Evolutionary conservation across 2,888 invertebrate genomes (phyloP), one percentile per base, ranked within the genome.

Genomic region (Tricholauxania praeusta): DNA sequence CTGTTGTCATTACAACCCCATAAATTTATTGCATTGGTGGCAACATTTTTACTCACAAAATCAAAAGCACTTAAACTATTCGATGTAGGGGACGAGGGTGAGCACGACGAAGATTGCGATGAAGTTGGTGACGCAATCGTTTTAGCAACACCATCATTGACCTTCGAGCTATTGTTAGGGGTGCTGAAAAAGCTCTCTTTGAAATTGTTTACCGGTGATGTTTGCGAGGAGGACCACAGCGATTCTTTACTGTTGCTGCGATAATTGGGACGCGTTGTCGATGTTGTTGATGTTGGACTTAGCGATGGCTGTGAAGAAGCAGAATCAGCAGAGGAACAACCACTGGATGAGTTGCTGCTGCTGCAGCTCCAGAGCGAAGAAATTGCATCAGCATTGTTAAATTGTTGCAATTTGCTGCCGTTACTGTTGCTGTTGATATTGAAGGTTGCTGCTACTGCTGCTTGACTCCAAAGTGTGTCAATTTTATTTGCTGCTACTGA

Each of bases 181-280:
- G 72, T 22, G 28, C 62, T 63, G 73, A 80, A 81, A 79, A 79
- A 81, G 76, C 77, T 82, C 77, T 84, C 83, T 79, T 81, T 82
- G 80, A 81, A 81, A 80, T 82, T 80, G 80, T 82, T 80, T 72
- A 80, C 83, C 75, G 87, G 86, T 74, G 87, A 86, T 48, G 83
- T 83, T 78, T 86, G 86, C 69, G 82, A 80, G 69, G 82, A 82
- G 17, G 85, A 81, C 86, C 87, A 87, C 47, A 87, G 81, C 74
- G 85, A 82, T 78, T 88, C 87, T 79, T 87, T 88, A 79, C 87
- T 85, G 78, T 86, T 85, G 76, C 84, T 84, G 79, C 82, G 82
- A 78, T 82, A 81, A 72, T 82, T 82, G 53, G 79, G 77, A 68
- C 74, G 77, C 59, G 76, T 75, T 17, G 79, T 75, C 72, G 81